These are phyloP conservation scores for Champsocephalus esox DNA, from an alignment of 2,797 vertebrate genomes.

Conservation along the genomic window DNA sequence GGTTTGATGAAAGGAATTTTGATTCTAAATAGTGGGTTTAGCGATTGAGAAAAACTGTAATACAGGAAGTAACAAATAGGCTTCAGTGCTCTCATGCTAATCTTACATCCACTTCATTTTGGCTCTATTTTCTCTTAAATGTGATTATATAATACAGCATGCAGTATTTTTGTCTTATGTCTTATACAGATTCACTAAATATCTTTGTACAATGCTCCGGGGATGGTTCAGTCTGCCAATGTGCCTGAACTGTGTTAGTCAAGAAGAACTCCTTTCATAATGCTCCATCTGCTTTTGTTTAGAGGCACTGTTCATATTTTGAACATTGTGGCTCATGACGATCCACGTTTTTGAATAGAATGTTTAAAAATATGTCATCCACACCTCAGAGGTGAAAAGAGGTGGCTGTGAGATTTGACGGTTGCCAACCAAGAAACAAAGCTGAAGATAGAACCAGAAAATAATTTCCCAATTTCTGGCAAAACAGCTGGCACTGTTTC, in stretches of 20 bases:
- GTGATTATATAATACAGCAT: constrained; percentile 55
- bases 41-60: too few species aligned
- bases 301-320: constrained; percentile 13
- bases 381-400: neutral
- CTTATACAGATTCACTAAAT: constrained; percentile 42
- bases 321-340: neutral
- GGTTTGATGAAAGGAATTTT: too few species aligned
- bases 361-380: neutral
- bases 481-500: neutral
- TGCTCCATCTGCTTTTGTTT: constrained; percentile 54
- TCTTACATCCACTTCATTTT: constrained; percentile 46
- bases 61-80: constrained; percentile 23
- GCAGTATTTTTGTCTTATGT: constrained; percentile 40
- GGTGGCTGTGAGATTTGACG: neutral
- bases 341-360: neutral
- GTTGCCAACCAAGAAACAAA: neutral
- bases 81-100: constrained; percentile 17
- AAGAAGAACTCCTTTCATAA: constrained; percentile 41
- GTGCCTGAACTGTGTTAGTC: constrained; percentile 19
- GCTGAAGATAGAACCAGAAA: neutral
- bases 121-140: constrained; percentile 39
- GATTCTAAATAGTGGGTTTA: too few species aligned
- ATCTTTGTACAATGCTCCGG: constrained; percentile 35
- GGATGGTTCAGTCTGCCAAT: constrained; percentile 35
- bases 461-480: neutral